Base-by-base conservation (phyloP, 2,113 vertebrate species). In the Chamaetylas fuelleborni region DNA sequence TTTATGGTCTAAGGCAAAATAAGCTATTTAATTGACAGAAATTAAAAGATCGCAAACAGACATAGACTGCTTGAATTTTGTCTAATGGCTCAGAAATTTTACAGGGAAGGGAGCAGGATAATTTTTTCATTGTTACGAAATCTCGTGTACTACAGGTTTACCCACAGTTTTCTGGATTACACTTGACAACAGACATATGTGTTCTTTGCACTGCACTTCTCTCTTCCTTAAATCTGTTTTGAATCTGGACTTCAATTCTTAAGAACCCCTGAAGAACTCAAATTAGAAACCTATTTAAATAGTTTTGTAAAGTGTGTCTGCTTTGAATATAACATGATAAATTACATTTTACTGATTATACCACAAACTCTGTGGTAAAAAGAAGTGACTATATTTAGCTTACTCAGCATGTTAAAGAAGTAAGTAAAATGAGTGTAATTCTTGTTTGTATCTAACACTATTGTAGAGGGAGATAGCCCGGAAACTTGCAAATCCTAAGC, bases 401-500 rank as follows among this genome's bases (percentile, higher is more conserved):
- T 91, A 31, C 20, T 84, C 24, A 72, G 9, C 47, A 38, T 79
- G 22, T 38, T 83, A 92, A 66, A 81, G 47, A 34, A 93, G 11
- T 77, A 36, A 50, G 26, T 90, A 57, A 90, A 88, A 40, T 25
- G 1, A 40, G 9, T 83, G 5, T 34, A 66, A 89, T 86, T 92
- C 89, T 38, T 92, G 64, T 90, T 93, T 88, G 28, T 92, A 14
- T 96, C 62, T 93, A 80, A 95, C 31, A 19, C 82, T 95, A 73
- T 95, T 97, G 5, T 96, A 99, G 99, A 98, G 99, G 81, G 99
- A 99, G 97, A 99, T 99, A 97, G 99, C 99, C 61, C 98, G 99
- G 78, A 99, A 99, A 97, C 98, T 99, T 97, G 99, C 99, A 26
- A 99, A 99, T 97, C 99, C 99, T 51, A 99, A 99, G 95, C 99